Evolutionary conservation across 2,888 invertebrate genomes (phyloP), one percentile per base, ranked within the genome.

Genomic region (Zele albiditarsus): DNA sequence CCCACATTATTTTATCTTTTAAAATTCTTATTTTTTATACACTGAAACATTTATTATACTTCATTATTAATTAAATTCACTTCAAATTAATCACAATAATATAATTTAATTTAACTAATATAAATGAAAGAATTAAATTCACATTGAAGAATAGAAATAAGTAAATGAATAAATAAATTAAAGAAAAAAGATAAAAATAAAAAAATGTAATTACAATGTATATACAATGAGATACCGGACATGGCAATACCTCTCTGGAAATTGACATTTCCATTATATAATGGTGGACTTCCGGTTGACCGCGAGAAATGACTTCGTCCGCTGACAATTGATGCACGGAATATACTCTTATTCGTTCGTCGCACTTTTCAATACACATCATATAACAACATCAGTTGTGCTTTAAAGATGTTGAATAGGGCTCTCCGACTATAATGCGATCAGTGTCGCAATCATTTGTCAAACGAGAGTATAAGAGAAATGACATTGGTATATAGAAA

Each of bases 261-360:
- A 86, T 87, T 85, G 86, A 85, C 87, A 85, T 86, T 86, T 86
- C 84, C 83, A 87, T 86, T 86, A 85, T 85, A 84, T 86, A 87
- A 87, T 86, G 82, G 83, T 81, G 80, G 70, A 82, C 85, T 86
- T 86, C 86, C 86, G 86, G 82, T 86, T 85, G 84, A 84, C 84
- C 82, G 82, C 82, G 80, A 84, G 82, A 80, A 83, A 84, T 84
- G 82, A 84, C 82, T 82, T 78, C 82, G 81, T 83, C 82, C 83
- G 82, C 68, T 69, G 53, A 28, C 33, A 20, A 33, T 23, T 38
- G 38, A 38, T 65, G 33, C 23, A 65, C 38, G 82, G 20, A 20
- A 53, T 53, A 53, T 53, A 46, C 46, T 46, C n/a, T 53, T 10
- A 53, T 53, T 53, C 20, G 20, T 20, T 20, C 20, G 20, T 53